Evolutionary conservation across 2,888 invertebrate genomes (phyloP).

Genomic region (Melitaea athalia): DNA sequence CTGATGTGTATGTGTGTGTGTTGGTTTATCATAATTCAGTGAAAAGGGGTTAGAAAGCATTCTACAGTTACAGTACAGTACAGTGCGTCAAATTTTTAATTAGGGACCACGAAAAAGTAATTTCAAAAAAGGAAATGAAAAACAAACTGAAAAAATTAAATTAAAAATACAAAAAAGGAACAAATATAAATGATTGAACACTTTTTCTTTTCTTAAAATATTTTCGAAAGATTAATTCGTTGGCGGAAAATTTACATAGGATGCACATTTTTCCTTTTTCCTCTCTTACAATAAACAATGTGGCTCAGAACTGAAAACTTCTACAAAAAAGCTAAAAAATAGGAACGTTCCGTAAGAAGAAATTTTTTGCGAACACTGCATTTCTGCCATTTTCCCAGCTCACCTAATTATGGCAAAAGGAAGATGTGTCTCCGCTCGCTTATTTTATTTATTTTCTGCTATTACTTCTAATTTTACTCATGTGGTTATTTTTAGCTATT

Average conservation of each 20-base stretch:
- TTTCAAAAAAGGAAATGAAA: too few species aligned
- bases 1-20: too few species aligned
- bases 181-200: not conserved
- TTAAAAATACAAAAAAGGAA: too few species aligned
- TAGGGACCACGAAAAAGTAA: too few species aligned
- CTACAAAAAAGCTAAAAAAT: constrained; percentile 23
- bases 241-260: constrained; percentile 17
- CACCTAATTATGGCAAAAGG: constrained; percentile 23
- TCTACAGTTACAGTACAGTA: too few species aligned
- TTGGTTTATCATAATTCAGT: too few species aligned
- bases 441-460: too few species aligned
- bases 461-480: too few species aligned
- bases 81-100: too few species aligned
- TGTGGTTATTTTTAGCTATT: too few species aligned
- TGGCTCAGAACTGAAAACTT: constrained; percentile 21
- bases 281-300: constrained; percentile 14
- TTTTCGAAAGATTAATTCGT: constrained; percentile 9
- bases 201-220: not conserved
- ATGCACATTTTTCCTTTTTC: constrained; percentile 18
- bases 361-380: constrained; percentile 23
- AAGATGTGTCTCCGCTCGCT: not conserved
- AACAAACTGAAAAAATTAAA: too few species aligned
- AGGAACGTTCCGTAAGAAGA: constrained; percentile 23
- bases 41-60: too few species aligned
- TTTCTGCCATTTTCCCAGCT: constrained; percentile 18